Conservation (phyloP, 2,113 vertebrate species). For the Eptesicus fuscus region DNA sequence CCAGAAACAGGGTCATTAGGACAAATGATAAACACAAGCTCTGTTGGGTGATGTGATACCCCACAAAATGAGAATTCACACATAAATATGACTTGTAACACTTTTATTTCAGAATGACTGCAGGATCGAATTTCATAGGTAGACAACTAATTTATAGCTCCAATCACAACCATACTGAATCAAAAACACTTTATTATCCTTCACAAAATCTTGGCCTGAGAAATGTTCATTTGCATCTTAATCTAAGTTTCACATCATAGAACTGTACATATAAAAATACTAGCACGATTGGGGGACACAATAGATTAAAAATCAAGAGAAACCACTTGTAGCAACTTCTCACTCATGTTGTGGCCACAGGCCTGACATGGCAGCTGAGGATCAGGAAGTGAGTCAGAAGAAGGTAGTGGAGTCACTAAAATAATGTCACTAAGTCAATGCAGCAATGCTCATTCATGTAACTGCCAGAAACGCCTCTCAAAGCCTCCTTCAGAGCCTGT, state of each 20-base stretch:
- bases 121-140: not conserved
- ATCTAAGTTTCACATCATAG: not conserved
- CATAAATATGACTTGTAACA: constrained; percentile 3
- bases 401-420: not conserved
- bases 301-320: not conserved
- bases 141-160: not conserved
- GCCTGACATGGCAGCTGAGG: not conserved
- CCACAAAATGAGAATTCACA: constrained; percentile 13
- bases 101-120: constrained; percentile 56
- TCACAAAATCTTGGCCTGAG: constrained; percentile 8
- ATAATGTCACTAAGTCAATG: not conserved
- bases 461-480: not conserved
- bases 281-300: not conserved
- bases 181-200: constrained; percentile 17
- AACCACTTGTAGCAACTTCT: not conserved
- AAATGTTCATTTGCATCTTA: constrained; percentile 32
- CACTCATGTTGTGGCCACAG: not conserved
- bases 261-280: not conserved
- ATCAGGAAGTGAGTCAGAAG: not conserved
- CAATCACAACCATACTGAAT: constrained; percentile 27
- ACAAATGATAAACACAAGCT: not conserved
- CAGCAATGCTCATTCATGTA: not conserved
- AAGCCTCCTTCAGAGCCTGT: not conserved
- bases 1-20: not conserved
- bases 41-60: not conserved